Conservation (phyloP, 2,888 invertebrate species). For the Odontocerum albicorne region DNA sequence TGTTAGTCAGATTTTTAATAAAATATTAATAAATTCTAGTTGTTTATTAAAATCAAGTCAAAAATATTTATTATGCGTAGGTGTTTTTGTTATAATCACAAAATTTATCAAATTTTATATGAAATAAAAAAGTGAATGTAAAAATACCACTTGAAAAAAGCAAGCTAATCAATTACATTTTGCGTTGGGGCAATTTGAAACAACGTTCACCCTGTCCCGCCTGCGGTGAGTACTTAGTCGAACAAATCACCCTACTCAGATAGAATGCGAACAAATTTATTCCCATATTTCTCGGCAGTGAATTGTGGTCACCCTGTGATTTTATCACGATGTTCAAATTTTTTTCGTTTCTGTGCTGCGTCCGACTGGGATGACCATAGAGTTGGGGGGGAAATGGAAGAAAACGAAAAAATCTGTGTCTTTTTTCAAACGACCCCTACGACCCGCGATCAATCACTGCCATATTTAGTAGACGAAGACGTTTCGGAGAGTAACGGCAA, state of each 20-base stretch:
- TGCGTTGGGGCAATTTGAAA: too few species aligned
- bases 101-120: too few species aligned
- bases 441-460: constrained; percentile 35
- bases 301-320: constrained; percentile 27
- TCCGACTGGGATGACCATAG: constrained; percentile 8
- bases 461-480: constrained; percentile 34
- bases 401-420: constrained; percentile 20
- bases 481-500: constrained; percentile 7
- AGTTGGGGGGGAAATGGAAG: neutral
- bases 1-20: too few species aligned
- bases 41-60: too few species aligned
- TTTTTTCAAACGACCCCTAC: constrained; percentile 22
- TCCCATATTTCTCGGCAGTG: constrained; percentile 18
- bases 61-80: too few species aligned
- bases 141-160: too few species aligned
- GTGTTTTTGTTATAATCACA: too few species aligned
- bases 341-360: constrained; percentile 16
- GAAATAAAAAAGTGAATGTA: too few species aligned
- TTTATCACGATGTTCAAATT: constrained; percentile 30
- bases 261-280: constrained; percentile 21
- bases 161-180: too few species aligned
- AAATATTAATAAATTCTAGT: too few species aligned
- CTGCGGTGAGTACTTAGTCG: neutral
- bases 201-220: too few species aligned
- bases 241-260: constrained; percentile 16